Conservation (phyloP, 2,113 vertebrate species). For the Zosterops pallidus region DNA sequence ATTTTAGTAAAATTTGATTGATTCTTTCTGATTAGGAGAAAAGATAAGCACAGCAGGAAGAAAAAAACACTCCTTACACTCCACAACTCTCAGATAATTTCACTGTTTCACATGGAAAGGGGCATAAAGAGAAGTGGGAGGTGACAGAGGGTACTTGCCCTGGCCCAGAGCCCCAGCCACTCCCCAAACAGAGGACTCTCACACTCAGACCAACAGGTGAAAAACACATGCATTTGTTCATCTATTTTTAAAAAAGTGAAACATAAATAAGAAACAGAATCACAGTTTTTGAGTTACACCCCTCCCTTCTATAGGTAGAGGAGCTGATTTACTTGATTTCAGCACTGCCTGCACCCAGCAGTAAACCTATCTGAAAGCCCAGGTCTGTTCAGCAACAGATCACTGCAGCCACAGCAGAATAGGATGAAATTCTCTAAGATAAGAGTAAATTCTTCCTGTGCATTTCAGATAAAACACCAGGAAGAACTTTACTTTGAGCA, state of each 20-base stretch:
- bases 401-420: accelerated
- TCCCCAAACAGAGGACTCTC: background rate
- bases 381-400: background rate
- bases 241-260: background rate
- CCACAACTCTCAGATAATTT: background rate
- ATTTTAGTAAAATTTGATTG: background rate
- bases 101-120: background rate
- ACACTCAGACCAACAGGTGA: background rate
- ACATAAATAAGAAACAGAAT: background rate
- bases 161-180: background rate
- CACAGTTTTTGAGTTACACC: background rate
- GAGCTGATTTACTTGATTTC: background rate
- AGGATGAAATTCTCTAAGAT: background rate
- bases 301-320: background rate
- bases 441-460: background rate
- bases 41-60: background rate
- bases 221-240: background rate
- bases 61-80: too few relatives aligned
- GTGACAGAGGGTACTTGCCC: background rate
- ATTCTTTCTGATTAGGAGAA: background rate
- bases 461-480: background rate
- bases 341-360: background rate
- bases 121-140: background rate
- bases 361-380: background rate
- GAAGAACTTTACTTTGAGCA: background rate